Percentiles rank a stretch among this genome's conserved stretches.
phyloP scores from a whole-genome alignment of 2,888 invertebrate species.

The Sphecodes monilicornis region DNA sequence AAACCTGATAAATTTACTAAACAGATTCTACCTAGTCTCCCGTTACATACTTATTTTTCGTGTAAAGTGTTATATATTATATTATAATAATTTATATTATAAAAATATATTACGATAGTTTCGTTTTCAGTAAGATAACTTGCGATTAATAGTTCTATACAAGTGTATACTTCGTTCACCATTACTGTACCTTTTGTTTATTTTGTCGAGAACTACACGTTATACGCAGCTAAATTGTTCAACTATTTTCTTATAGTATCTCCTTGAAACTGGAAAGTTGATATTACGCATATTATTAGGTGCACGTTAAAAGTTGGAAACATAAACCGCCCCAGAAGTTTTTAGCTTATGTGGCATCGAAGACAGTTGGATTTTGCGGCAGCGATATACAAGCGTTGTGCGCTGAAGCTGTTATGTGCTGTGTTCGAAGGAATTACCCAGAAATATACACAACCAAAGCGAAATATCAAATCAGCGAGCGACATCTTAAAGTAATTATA shows the following conservation, averaged over 20 bases:
- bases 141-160: too few relatives aligned
- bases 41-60: too few relatives aligned
- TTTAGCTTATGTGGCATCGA: conserved; percentile 86
- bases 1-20: too few relatives aligned
- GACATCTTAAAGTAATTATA: conserved; percentile 86
- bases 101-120: too few relatives aligned
- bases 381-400: conserved; percentile 88
- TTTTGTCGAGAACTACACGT: background rate
- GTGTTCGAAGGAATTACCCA: conserved; percentile 87
- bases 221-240: background rate
- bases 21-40: too few relatives aligned
- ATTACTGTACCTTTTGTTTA: too few relatives aligned
- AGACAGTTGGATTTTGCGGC: conserved; percentile 87
- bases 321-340: conserved; percentile 85
- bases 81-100: too few relatives aligned
- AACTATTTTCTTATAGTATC: background rate
- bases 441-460: conserved; percentile 87
- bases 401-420: conserved; percentile 87
- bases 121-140: too few relatives aligned
- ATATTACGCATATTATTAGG: conserved; percentile 74
- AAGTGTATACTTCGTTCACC: too few relatives aligned
- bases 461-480: conserved; percentile 86
- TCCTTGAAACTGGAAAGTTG: background rate
- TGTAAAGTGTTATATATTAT: too few relatives aligned
- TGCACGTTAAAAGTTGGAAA: conserved; percentile 85